Conservation (phyloP, 2,888 invertebrate genomes). For the Eristalis arbustorum region DNA sequence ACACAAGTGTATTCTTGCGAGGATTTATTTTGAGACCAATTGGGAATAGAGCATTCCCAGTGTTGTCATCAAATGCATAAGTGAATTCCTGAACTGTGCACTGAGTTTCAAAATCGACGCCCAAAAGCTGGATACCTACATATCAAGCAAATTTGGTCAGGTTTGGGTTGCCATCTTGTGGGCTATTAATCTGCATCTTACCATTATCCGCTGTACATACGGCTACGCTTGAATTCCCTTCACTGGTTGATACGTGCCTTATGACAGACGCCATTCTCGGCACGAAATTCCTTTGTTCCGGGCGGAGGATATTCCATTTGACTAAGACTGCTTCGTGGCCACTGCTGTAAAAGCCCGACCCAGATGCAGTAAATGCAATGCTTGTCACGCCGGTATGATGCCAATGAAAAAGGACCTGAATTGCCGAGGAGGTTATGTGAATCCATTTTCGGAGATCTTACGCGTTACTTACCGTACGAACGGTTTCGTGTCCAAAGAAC, state of each 20-base stretch:
- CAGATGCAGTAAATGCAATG: slow-evolving; percentile 84
- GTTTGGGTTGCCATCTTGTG: too few relatives aligned
- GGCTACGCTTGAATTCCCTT: slow-evolving; percentile 84
- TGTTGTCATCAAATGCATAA: slow-evolving; percentile 81
- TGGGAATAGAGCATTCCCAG: slow-evolving; percentile 80
- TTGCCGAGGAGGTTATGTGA: background rate
- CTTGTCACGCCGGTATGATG: slow-evolving; percentile 86
- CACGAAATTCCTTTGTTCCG: slow-evolving; percentile 82
- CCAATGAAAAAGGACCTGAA: slow-evolving; percentile 86
- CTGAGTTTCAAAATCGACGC: slow-evolving; percentile 81
- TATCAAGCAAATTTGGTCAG: background rate
- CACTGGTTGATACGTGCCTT: slow-evolving; percentile 83
- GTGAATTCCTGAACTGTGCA: slow-evolving; percentile 86
- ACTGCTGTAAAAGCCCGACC: slow-evolving; percentile 87
- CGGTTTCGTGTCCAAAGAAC: slow-evolving; percentile 73
- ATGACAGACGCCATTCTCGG: slow-evolving; percentile 87
- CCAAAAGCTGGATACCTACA: slow-evolving; percentile 82
- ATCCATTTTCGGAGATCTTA: background rate
- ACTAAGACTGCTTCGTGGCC: slow-evolving; percentile 90
- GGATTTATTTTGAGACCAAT: slow-evolving; percentile 82
- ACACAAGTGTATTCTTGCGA: slow-evolving; percentile 84
- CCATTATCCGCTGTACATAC: slow-evolving; percentile 87
- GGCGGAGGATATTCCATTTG: slow-evolving; percentile 85
- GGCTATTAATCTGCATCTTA: slow-evolving; percentile 48
- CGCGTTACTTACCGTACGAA: background rate